Evolutionary conservation across 2,888 invertebrate species (phyloP), one percentile per base, ranked within the genome.

Genomic region (Helobdella robusta): DNA sequence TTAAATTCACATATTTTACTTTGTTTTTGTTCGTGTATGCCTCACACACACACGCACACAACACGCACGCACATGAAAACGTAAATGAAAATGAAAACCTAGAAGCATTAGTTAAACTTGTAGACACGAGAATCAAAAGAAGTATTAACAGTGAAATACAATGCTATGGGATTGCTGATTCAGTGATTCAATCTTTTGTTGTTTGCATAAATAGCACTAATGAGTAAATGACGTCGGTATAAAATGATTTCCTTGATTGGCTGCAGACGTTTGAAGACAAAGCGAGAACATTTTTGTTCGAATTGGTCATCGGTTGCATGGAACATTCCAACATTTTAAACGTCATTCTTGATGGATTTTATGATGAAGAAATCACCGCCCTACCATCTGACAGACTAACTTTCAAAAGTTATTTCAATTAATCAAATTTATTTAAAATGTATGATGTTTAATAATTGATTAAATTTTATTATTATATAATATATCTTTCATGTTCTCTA

Each of bases 231-330:
- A 18, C n/a, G 2, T 2, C 2, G 28, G n/a, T n/a, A n/a, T n/a
- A n/a, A n/a, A n/a, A n/a, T n/a, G n/a, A 25, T 50, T 52, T 20
- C 32, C 11, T 23, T 66, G 34, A 18, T 54, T 58, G 28, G 56
- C 54, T 66, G 0, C 64, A 78, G 78, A 70, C 72, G 60, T 68
- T 72, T 65, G 73, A 74, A 68, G 76, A 76, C 66, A 70, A 69
- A 65, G 76, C 76, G 65, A 70, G 73, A 60, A 73, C 71, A 1
- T 78, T 78, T 69, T 71, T 79, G 34, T 72, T 70, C 32, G 78
- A 79, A 68, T 77, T 78, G 20, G 77, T 79, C 66, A 74, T 75
- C 25, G 78, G 77, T 4, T 76, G 77, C 72, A 73, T 77, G 5
- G 69, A 76, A 3, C 77, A 76, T 68, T 65, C 67, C 11, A 69